A percentile compares a stretch with the other conserved stretches of the same genome.
These are phyloP conservation scores for Dipodomys spectabilis DNA, from an alignment of 2,113 vertebrate genomes.

Conservation along the genomic window DNA sequence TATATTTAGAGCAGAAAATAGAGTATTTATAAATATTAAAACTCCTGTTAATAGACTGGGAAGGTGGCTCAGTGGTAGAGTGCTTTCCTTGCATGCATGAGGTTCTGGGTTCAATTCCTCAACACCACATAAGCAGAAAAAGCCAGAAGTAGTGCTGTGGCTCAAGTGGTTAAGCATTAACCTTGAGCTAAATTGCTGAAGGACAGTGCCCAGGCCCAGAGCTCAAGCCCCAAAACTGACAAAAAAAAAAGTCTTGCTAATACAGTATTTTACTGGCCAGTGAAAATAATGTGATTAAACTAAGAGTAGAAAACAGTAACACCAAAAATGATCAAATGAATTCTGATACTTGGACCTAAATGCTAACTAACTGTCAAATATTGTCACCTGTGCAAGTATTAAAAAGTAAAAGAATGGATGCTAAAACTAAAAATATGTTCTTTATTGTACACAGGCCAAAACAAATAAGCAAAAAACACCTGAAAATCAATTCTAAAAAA, in stretches of 20 bases:
- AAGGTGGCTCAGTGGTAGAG: too few species aligned
- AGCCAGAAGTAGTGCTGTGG: too few species aligned
- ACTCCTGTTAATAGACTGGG: neutral
- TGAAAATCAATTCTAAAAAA: constrained; percentile 29
- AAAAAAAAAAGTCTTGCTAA: neutral
- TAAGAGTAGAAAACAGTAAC: constrained; percentile 49
- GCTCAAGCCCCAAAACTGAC: too few species aligned
- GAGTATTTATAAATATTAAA: constrained; percentile 39
- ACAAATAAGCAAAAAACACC: neutral
- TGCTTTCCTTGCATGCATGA: too few species aligned
- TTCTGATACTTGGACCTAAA: constrained; percentile 25
- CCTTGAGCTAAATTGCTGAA: too few species aligned
- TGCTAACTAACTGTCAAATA: neutral
- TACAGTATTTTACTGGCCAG: constrained; percentile 18
- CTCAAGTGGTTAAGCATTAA: too few species aligned
- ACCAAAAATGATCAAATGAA: constrained; percentile 47
- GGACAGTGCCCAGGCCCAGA: too few species aligned
- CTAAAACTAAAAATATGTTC: constrained; percentile 19
- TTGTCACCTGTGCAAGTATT: neutral
- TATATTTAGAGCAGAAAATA: neutral
- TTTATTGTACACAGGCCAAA: neutral
- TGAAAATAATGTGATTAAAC: constrained; percentile 37
- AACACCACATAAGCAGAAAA: too few species aligned
- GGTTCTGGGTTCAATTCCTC: too few species aligned
- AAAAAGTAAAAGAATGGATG: constrained; percentile 9